Conservation (phyloP, 2,888 invertebrate genomes). For the Hydroisotoma schaefferi region DNA sequence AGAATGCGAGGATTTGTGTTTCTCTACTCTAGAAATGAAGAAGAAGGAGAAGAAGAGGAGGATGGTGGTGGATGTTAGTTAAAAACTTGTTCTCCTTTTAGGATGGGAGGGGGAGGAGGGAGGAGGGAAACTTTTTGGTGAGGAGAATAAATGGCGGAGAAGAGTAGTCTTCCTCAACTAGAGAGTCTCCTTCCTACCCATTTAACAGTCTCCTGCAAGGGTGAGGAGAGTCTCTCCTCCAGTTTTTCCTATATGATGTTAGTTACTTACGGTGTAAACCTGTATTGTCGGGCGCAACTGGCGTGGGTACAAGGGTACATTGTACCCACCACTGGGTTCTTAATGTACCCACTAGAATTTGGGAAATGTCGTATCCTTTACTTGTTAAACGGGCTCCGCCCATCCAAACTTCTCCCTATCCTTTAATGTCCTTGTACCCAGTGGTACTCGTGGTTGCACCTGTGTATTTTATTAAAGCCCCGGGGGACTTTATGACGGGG, state of each 20-base stretch:
- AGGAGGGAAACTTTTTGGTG: background rate
- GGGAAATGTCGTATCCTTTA: too few species aligned
- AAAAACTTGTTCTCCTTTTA: background rate
- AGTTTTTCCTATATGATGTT: background rate
- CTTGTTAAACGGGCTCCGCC: too few species aligned
- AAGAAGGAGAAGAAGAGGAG: background rate
- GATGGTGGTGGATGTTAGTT: constrained; percentile 1
- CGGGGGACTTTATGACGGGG: too few species aligned
- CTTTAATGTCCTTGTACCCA: too few species aligned
- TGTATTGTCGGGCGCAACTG: too few species aligned
- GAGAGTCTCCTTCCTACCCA: constrained; percentile 1
- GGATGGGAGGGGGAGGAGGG: too few species aligned
- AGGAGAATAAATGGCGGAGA: background rate
- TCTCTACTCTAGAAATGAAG: background rate
- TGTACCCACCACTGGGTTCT: too few species aligned
- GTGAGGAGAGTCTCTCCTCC: background rate
- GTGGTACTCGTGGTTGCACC: too few species aligned
- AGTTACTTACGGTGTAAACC: background rate
- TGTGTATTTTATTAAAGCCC: too few species aligned
- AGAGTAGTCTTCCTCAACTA: background rate
- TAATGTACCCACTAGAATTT: too few species aligned
- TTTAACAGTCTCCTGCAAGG: background rate
- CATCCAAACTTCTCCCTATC: too few species aligned
- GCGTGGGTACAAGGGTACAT: too few species aligned
- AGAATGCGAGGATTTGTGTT: constrained; percentile 12